phyloP scores from a whole-genome alignment of 2,888 invertebrate genomes.

The Acanthopleura granulata region DNA sequence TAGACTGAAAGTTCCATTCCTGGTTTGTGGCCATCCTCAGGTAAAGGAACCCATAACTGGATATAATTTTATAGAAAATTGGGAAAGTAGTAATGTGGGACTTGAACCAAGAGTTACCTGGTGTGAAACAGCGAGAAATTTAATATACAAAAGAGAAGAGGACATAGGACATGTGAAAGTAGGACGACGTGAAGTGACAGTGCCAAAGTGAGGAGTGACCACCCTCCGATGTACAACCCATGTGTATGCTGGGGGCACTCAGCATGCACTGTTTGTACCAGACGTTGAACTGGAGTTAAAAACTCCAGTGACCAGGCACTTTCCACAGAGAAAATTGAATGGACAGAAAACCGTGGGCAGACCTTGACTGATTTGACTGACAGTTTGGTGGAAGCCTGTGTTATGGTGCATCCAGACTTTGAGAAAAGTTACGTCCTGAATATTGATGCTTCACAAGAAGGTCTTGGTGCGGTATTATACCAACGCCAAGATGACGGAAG shows the following conservation, averaged over 20 bases:
- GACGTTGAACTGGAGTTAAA: not conserved
- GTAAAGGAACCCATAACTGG: slow-evolving; percentile 24
- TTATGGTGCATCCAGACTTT: slow-evolving; percentile 12
- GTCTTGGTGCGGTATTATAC: slow-evolving; percentile 37
- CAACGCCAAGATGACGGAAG: slow-evolving; percentile 31
- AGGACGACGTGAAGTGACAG: not conserved
- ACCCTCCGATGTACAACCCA: not conserved
- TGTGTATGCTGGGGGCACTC: not conserved
- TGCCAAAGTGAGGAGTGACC: not conserved
- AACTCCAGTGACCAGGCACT: not conserved
- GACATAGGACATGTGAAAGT: not conserved
- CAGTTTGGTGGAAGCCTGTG: not conserved
- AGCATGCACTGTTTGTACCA: not conserved
- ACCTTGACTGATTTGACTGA: not conserved
- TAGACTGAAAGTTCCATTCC: slow-evolving; percentile 20
- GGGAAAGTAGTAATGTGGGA: not conserved
- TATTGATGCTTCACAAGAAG: slow-evolving; percentile 51
- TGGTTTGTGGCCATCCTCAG: slow-evolving; percentile 16
- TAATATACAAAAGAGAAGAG: not conserved
- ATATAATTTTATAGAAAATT: slow-evolving; percentile 27
- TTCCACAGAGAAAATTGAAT: not conserved
- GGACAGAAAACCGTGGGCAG: not conserved
- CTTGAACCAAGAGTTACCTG: not conserved
- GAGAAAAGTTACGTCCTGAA: not conserved
- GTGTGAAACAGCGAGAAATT: no score